Percentiles rank a stretch among this genome's conserved stretches.
Evolutionary conservation across 2,113 vertebrate species (phyloP).

Genomic region (Fulica atra): DNA sequence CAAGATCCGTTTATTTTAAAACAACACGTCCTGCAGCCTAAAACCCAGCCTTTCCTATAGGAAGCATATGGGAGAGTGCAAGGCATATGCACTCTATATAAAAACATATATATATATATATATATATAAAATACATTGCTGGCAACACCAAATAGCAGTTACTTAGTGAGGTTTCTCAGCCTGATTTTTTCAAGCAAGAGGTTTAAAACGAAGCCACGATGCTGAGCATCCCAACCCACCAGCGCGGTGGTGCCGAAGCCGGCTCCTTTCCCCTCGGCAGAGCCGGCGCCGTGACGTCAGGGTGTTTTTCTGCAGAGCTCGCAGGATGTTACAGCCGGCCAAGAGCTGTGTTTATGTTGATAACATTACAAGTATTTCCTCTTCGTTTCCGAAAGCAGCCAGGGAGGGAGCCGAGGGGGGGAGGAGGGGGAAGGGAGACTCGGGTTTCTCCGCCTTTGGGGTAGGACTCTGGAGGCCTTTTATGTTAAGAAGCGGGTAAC

Average conservation of each 20-base stretch:
- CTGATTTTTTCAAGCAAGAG: neutral
- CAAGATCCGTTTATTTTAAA: neutral
- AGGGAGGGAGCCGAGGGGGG: conserved; percentile 36
- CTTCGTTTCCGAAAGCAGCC: conserved; percentile 40
- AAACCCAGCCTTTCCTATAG: neutral
- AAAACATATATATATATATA: too few relatives aligned
- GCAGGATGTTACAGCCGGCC: conserved; percentile 63
- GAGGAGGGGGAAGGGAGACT: conserved; percentile 51
- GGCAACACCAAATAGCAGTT: accelerated
- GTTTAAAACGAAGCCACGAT: accelerated
- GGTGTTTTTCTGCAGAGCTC: conserved; percentile 48
- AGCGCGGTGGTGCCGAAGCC: neutral
- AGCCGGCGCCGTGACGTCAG: conserved; percentile 53
- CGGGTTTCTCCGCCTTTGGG: conserved; percentile 16
- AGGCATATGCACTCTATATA: too few relatives aligned
- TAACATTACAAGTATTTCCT: conserved; percentile 70
- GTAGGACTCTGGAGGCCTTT: neutral
- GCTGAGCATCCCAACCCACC: neutral
- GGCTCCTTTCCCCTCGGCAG: neutral
- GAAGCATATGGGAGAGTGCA: neutral
- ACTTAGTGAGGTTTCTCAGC: neutral
- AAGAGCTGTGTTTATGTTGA: conserved; percentile 64
- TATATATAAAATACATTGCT: neutral
- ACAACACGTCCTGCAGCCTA: neutral
- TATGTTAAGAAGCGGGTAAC: neutral